Base-by-base conservation (phyloP, 2,113 vertebrate genomes). In the Mystacornis crossleyi region DNA sequence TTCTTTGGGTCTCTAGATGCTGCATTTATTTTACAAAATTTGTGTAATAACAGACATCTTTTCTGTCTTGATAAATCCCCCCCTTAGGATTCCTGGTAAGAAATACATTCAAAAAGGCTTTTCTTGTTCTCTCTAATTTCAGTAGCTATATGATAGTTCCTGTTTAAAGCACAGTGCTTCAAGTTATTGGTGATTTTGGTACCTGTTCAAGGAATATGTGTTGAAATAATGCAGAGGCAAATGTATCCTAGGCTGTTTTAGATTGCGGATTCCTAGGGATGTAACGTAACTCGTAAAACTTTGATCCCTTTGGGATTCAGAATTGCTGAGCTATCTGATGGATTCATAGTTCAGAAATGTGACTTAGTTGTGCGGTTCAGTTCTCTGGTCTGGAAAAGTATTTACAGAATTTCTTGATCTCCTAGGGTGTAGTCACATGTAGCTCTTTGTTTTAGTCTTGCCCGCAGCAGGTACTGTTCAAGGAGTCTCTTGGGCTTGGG, bases 301-400 rank as follows among this genome's bases (percentile, higher is more conserved):
- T 85, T 34, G 66, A 71, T 92, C 62, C 93, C 72, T 75, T 83
- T 94, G 88, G 67, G 88, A 83, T 94, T 96, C 71, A 86, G 90
- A 88, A 81, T 83, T 86, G 64, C 82, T 70, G 72, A 94, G 42
- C 79, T 93, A 65, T 97, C 86, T 87, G 87, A 93, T 93, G 65
- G 94, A 93, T 96, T 81, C 72, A 83, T 95, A 58, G 86, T 84
- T 94, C 47, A 85, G 73, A 82, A 93, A 94, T 95, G 74, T 89
- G 58, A 78, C 69, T 95, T 79, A 28, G 48, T 82, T 54, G 43
- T 93, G 79, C 4, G 11, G 65, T 89, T 96, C 88, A 82, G 6
- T 91, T 81, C 62, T 89, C 40, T 89, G 45, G 83, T 95, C 96
- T 97, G 96, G 95, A 96, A 96, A 97, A 97, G 90, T 79, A 93